These are phyloP conservation scores for Zoroaster sp. DNA, from an alignment of 53 echinoderm and acorn worm species.

Conservation along the genomic window DNA sequence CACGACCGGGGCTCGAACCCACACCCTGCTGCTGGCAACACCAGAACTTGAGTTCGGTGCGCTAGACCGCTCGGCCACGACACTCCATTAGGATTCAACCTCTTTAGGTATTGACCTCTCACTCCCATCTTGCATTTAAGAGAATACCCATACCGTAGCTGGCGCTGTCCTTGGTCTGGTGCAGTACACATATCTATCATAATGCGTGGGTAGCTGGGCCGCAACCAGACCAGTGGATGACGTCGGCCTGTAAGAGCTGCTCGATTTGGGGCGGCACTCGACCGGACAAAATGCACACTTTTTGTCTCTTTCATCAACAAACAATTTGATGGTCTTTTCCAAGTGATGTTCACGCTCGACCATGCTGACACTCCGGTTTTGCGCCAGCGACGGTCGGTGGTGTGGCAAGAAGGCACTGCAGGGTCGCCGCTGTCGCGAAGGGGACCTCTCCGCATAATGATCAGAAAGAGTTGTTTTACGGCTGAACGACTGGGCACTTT, in stretches of 20 bases:
- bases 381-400: constrained; percentile 59
- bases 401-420: constrained; percentile 51
- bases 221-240: constrained; percentile 93
- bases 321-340: constrained; percentile 43
- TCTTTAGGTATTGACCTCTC: too few species aligned
- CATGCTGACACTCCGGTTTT: constrained; percentile 78
- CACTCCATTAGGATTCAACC: too few species aligned
- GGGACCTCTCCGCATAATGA: constrained; percentile 39
- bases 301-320: constrained; percentile 50
- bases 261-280: constrained; percentile 77
- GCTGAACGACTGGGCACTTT: constrained; percentile 67
- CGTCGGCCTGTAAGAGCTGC: constrained; percentile 81
- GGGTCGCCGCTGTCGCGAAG: constrained; percentile 53
- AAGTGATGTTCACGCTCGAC: constrained; percentile 64
- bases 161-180: constrained; percentile 92
- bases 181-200: constrained; percentile 74
- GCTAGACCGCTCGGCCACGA: too few species aligned
- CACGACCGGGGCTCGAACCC: too few species aligned
- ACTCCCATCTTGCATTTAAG: too few species aligned
- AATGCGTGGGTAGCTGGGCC: constrained; percentile 79
- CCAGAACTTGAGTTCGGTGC: too few species aligned
- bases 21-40: too few species aligned
- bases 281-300: constrained; percentile 86
- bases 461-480: constrained; percentile 30
- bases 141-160: constrained; percentile 65